Base-by-base conservation (phyloP, 2,797 vertebrate species). In the Malacoctenus gilli region DNA sequence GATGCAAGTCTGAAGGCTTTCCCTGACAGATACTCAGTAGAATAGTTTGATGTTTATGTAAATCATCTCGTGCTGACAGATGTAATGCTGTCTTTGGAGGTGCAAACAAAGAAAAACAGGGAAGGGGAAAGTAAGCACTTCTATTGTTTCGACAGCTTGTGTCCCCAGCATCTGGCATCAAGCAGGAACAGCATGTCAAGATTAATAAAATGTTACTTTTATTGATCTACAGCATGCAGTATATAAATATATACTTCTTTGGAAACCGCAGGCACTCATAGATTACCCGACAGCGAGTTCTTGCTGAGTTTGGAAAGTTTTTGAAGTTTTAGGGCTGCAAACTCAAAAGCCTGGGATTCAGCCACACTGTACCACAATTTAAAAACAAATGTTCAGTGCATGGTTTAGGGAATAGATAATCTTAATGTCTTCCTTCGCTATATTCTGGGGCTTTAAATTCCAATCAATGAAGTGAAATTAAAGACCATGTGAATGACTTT, bases 381-480 rank as follows among this genome's bases (percentile, higher is more conserved):
- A 79, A 85, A 88, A 90, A 89, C 82, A 86, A 89, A 90, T 81
- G 87, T 77, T 60, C 83, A 44, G 75, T 53, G 52, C 75, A 72
- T 31, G 79, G 83, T 87, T 88, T 87, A 71, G 70, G 69, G 81
- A 84, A 67, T 38, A 87, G 87, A 91, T 91, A 87, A 90, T 89
- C 86, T 90, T 89, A 90, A 90, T 90, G 86, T 88, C 84, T 89
- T 86, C 79, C 84, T 83, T 69, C n/a, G 82, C 87, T 82, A 79
- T 87, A 87, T 88, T 85, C 79, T 38, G 72, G 68, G 64, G 85
- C 87, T 88, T 92, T 92, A 89, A 89, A 89, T 86, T 87, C 83
- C 84, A 91, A 89, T 86, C 89, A 90, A 87, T 89, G 88, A 89
- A 85, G 89, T 90, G 89, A 91, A 90, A 90, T 92, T 91, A 92